These are phyloP conservation scores for Pomatorhinus ruficollis DNA, from an alignment of 2,113 vertebrate species.

Conservation along the genomic window DNA sequence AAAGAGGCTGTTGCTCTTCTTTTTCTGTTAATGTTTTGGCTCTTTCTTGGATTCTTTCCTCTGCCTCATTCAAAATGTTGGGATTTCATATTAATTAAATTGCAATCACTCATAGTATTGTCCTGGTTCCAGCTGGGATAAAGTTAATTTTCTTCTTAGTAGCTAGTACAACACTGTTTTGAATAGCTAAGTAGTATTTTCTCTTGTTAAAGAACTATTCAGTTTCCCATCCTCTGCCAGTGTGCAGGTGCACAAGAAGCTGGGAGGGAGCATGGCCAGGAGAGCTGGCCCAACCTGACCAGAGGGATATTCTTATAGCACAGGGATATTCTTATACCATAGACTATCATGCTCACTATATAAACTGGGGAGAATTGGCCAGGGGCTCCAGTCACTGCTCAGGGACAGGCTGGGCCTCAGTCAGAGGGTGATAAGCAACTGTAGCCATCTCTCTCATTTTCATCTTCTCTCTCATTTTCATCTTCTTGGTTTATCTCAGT, in stretches of 20 bases:
- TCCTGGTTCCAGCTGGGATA: neutral
- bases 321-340: neutral
- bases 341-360: neutral
- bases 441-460: neutral
- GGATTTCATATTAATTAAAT: neutral
- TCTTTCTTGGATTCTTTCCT: constrained; percentile 38
- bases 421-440: neutral
- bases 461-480: neutral
- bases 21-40: constrained; percentile 42
- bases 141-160: neutral
- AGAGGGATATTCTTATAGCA: neutral
- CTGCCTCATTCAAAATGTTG: neutral
- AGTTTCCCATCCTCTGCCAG: neutral
- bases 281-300: neutral
- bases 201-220: too few species aligned
- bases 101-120: neutral
- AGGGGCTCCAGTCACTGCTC: neutral
- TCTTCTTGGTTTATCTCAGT: neutral
- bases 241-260: neutral
- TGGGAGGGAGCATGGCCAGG: neutral
- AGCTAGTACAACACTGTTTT: neutral
- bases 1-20: constrained; percentile 13
- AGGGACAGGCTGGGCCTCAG: neutral
- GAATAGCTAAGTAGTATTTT: neutral
- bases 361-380: neutral